phyloP scores from a whole-genome alignment of 2,797 vertebrate genomes.

The Amphiprion clarkii region DNA sequence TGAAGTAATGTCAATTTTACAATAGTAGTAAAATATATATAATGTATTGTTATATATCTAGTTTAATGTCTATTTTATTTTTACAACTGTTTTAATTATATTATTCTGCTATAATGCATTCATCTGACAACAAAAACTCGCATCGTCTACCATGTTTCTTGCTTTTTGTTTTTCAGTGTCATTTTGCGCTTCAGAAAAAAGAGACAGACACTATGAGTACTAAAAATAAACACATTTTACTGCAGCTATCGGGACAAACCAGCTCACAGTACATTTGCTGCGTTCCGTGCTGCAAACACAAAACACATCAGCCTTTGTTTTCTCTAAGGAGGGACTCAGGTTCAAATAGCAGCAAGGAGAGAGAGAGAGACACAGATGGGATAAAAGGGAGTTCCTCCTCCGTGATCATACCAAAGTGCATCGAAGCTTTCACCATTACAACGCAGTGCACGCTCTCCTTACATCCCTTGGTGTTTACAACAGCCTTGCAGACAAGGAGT shows the following conservation, averaged over 20 bases:
- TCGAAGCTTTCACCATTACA: slow-evolving; percentile 43
- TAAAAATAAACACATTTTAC: slow-evolving; percentile 78
- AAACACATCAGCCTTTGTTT: slow-evolving; percentile 33
- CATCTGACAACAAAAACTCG: too few species aligned
- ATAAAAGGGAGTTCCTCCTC: slow-evolving; percentile 57
- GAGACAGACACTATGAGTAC: slow-evolving; percentile 15
- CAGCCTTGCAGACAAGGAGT: slow-evolving; percentile 34
- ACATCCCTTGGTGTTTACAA: slow-evolving; percentile 61
- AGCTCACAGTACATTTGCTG: slow-evolving; percentile 45
- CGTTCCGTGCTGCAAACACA: slow-evolving; percentile 52
- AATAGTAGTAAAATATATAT: too few species aligned
- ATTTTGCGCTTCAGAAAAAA: neutral
- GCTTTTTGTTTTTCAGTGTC: neutral
- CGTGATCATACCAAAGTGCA: slow-evolving; percentile 34
- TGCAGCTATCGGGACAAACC: slow-evolving; percentile 66
- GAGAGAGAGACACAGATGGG: slow-evolving; percentile 54
- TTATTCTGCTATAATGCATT: too few species aligned
- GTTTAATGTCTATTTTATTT: neutral
- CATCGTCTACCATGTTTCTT: too few species aligned
- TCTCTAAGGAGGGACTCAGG: slow-evolving; percentile 53
- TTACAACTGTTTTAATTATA: neutral
- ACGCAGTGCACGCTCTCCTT: slow-evolving; percentile 44
- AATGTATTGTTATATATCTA: too few species aligned
- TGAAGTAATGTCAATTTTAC: too few species aligned
- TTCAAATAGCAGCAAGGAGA: slow-evolving; percentile 57